Conservation (phyloP, 2,113 vertebrate species). For the Rhegmatorhina hoffmannsi region DNA sequence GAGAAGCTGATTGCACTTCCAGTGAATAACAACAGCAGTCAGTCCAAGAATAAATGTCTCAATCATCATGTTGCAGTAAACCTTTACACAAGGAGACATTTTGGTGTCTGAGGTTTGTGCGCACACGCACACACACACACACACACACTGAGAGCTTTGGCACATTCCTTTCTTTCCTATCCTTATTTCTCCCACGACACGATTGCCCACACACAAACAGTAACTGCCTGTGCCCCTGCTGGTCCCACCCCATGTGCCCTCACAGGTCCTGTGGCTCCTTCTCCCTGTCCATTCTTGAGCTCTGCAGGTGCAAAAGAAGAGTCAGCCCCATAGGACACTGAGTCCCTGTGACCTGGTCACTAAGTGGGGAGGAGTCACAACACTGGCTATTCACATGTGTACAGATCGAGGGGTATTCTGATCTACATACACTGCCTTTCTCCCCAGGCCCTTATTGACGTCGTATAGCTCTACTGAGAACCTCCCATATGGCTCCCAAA, state of each 20-base stretch:
- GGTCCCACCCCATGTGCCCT: accelerated
- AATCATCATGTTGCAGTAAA: background rate
- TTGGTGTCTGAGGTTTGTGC: background rate
- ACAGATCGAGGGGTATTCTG: background rate
- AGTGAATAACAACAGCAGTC: background rate
- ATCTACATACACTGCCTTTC: background rate
- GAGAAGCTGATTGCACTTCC: background rate
- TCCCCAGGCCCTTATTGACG: background rate
- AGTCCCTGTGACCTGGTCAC: background rate
- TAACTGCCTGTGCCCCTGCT: background rate
- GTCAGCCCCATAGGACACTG: background rate
- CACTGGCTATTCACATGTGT: background rate
- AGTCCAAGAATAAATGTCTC: slow-evolving; percentile 30
- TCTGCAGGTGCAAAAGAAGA: background rate
- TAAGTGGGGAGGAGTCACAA: background rate
- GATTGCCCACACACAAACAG: background rate
- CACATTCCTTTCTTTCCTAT: background rate
- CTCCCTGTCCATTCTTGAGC: background rate
- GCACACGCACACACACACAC: background rate
- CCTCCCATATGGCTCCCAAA: background rate
- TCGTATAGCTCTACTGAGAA: background rate
- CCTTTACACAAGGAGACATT: background rate
- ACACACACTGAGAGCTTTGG: background rate
- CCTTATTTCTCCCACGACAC: background rate
- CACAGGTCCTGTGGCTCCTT: background rate